These are phyloP conservation scores for Hepsetus odoe DNA, from an alignment of 2,113 vertebrate genomes.

Conservation along the genomic window DNA sequence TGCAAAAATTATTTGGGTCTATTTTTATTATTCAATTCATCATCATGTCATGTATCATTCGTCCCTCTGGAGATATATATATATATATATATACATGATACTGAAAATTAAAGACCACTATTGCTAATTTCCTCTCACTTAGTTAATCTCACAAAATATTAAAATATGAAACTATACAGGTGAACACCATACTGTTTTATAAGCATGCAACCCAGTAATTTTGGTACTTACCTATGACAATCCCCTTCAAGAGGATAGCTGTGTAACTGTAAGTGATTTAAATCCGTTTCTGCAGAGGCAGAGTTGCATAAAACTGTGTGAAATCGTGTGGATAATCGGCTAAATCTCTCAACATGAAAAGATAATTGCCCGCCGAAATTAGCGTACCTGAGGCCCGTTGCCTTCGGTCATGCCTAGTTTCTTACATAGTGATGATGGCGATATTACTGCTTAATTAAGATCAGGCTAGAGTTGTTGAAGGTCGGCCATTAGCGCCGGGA, in stretches of 20 bases:
- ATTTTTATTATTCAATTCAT: too few relatives aligned
- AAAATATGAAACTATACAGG: conserved; percentile 13
- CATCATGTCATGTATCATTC: too few relatives aligned
- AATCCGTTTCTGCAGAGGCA: conserved; percentile 85
- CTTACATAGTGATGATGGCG: conserved; percentile 92
- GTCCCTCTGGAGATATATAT: too few relatives aligned
- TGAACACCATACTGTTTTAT: conserved; percentile 11
- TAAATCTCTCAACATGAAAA: conserved; percentile 99
- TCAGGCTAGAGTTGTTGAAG: conserved; percentile 99
- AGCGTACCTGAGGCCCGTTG: conserved; percentile 98
- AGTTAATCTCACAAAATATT: not conserved
- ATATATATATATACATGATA: too few relatives aligned
- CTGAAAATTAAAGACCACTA: too few relatives aligned
- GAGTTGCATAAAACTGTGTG: conserved; percentile 95
- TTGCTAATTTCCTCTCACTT: too few relatives aligned
- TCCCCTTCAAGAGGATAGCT: not conserved
- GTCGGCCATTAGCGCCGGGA: conserved; percentile 97
- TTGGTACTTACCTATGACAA: not conserved
- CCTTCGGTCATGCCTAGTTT: conserved; percentile 99
- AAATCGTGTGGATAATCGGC: conserved; percentile 99
- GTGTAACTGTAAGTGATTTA: conserved; percentile 83
- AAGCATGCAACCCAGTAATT: conserved; percentile 17
- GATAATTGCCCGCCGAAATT: conserved; percentile 99
- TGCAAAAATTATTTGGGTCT: not conserved
- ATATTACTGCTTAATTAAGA: conserved; percentile 99